phyloP scores from a whole-genome alignment of 2,113 vertebrate species.

The Pampusana beccarii region DNA sequence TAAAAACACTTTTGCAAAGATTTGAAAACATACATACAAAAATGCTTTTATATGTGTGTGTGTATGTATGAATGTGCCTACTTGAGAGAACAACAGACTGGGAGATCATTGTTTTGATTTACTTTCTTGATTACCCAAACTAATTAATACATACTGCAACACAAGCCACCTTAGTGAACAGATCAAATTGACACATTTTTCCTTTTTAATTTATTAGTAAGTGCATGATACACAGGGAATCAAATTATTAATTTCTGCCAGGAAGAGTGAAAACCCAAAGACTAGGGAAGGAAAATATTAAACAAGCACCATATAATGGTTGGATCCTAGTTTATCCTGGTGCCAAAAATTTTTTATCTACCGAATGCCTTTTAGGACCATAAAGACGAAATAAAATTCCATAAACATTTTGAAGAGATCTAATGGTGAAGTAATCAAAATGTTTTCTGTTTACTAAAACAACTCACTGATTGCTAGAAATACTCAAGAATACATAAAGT shows the following conservation, averaged over 20 bases:
- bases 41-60: background rate
- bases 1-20: background rate
- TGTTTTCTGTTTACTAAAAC: background rate
- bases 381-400: background rate
- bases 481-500: background rate
- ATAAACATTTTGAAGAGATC: background rate
- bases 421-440: background rate
- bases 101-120: background rate
- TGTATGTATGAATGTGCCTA: background rate
- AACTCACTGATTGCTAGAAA: background rate
- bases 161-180: background rate
- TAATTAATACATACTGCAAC: background rate
- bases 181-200: background rate
- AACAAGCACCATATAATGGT: background rate
- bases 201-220: background rate
- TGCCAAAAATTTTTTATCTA: background rate
- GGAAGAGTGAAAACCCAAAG: background rate
- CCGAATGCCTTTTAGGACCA: background rate
- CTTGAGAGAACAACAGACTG: background rate
- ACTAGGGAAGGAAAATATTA: background rate
- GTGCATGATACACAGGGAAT: background rate
- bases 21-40: background rate
- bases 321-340: background rate
- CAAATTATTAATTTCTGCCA: background rate
- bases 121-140: background rate